A percentile compares a stretch with the other conserved stretches of the same genome.
Conservation (phyloP, 2,888 invertebrate genomes). For the Drosophila austrosaltans region DNA sequence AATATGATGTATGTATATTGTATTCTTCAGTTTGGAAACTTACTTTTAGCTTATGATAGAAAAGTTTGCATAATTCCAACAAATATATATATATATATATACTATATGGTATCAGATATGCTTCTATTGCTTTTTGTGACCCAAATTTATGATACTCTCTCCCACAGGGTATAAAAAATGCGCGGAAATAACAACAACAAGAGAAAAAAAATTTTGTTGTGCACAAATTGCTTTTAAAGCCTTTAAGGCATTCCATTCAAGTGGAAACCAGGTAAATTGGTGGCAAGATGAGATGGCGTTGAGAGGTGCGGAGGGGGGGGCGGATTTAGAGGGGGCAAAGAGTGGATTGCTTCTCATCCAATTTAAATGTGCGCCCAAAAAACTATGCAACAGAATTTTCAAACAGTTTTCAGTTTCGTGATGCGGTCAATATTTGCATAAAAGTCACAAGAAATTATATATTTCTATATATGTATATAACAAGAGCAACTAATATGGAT, state of each 20-base stretch:
- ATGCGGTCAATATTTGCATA: not conserved
- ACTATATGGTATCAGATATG: slow-evolving; percentile 1
- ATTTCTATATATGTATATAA: not conserved
- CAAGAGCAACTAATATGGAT: not conserved
- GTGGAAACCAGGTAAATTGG: slow-evolving; percentile 7
- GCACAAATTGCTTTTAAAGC: slow-evolving; percentile 73
- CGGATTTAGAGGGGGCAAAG: slow-evolving; percentile 6
- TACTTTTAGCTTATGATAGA: not conserved
- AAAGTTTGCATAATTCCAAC: not conserved
- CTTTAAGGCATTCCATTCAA: slow-evolving; percentile 60
- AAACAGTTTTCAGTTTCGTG: not conserved
- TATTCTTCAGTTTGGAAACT: too few species aligned
- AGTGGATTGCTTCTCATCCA: slow-evolving; percentile 40
- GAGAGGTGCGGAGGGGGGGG: not conserved
- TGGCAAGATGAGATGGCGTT: not conserved
- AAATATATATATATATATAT: slow-evolving; percentile 1
- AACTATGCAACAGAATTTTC: slow-evolving; percentile 54
- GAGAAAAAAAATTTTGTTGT: slow-evolving; percentile 2
- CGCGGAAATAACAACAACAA: not conserved
- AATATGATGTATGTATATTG: too few species aligned
- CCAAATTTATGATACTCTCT: slow-evolving; percentile 9
- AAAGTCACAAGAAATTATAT: not conserved
- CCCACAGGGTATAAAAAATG: slow-evolving; percentile 11
- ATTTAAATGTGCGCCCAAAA: slow-evolving; percentile 69
- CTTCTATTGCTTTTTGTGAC: not conserved